A percentile compares a stretch with the other conserved stretches of the same genome.
Conservation (phyloP, 2,888 invertebrate species). For the Amaurobius ferox region DNA sequence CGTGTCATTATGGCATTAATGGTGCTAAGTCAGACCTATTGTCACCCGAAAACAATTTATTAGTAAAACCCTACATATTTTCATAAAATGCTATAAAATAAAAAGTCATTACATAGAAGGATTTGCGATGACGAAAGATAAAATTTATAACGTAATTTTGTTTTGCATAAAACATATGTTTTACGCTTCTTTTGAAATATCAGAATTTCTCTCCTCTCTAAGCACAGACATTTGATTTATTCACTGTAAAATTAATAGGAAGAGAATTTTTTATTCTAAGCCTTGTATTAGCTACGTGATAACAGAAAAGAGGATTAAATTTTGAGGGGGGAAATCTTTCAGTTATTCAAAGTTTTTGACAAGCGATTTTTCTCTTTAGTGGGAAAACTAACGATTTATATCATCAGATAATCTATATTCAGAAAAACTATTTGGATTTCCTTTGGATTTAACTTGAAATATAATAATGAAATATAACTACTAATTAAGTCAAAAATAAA, state of each 20-base stretch:
- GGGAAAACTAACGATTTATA: not conserved
- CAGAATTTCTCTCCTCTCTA: not conserved
- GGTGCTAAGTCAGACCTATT: too few species aligned
- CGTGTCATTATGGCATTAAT: too few species aligned
- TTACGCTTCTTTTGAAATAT: too few species aligned
- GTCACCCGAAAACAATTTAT: too few species aligned
- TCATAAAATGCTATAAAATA: too few species aligned
- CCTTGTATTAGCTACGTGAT: not conserved
- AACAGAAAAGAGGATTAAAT: constrained; percentile 6
- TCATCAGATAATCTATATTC: constrained; percentile 2
- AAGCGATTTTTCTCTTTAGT: not conserved
- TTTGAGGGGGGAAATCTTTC: not conserved
- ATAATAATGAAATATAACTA: too few species aligned
- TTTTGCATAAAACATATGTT: not conserved
- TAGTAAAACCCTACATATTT: too few species aligned
- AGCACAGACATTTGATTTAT: not conserved
- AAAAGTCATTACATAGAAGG: too few species aligned
- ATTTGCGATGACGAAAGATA: not conserved
- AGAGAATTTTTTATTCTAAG: not conserved
- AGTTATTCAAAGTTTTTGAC: not conserved
- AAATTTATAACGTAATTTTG: constrained; percentile 2
- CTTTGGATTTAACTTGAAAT: too few species aligned
- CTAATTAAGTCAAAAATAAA: too few species aligned
- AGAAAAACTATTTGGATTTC: too few species aligned
- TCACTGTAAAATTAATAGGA: constrained; percentile 1